A percentile compares a stretch with the other conserved stretches of the same genome.
These are phyloP conservation scores for Habropoda laboriosa DNA, from an alignment of 1,140 invertebrate species.

Conservation along the genomic window DNA sequence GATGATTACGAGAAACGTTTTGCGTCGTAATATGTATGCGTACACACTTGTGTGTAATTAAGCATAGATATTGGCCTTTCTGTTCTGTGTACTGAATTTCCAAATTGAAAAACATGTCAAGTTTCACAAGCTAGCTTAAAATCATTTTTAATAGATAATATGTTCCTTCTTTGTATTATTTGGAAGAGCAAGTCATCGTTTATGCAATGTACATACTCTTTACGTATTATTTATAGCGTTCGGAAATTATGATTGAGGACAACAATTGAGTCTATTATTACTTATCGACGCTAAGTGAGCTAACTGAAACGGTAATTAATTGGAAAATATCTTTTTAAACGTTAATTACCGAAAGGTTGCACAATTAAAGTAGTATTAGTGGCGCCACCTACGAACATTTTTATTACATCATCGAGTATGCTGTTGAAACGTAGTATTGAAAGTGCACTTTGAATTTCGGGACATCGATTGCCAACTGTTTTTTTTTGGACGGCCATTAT, in stretches of 20 bases:
- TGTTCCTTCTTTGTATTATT: background rate
- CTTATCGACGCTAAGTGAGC: background rate
- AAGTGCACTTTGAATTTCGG: background rate
- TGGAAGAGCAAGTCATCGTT: background rate
- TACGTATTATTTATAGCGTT: background rate
- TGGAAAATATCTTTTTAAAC: conserved; percentile 15
- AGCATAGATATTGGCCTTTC: background rate
- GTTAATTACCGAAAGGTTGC: conserved; percentile 32
- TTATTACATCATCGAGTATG: background rate
- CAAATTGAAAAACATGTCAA: background rate
- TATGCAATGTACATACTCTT: too few species aligned
- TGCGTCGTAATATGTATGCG: background rate
- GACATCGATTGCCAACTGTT: background rate
- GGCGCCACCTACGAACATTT: conserved; percentile 8
- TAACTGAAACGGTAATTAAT: conserved; percentile 20
- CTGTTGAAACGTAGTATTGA: background rate
- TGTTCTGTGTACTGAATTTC: background rate
- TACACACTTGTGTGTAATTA: background rate
- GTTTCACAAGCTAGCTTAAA: background rate
- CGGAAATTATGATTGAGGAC: background rate
- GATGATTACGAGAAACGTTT: background rate
- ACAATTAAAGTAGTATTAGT: conserved; percentile 20
- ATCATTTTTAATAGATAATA: background rate
- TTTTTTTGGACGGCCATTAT: background rate
- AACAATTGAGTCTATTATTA: background rate